These are phyloP conservation scores for Paedocypris sp. DNA, from an alignment of 2,113 vertebrate genomes.

Conservation along the genomic window DNA sequence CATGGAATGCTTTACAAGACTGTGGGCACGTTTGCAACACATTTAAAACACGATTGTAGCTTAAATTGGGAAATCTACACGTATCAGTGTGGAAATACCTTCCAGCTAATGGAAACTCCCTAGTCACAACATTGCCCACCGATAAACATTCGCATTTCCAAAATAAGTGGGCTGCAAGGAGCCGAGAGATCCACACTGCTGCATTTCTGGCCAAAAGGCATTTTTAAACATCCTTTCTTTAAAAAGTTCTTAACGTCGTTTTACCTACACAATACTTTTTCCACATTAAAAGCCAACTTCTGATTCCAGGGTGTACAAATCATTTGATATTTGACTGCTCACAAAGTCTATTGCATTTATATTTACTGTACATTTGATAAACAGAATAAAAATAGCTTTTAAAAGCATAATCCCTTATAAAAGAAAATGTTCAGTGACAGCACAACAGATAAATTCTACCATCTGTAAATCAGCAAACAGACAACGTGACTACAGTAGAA, in stretches of 20 bases:
- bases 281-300: not conserved
- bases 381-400: too few relatives aligned
- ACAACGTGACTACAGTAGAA: not conserved
- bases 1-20: conserved; percentile 20
- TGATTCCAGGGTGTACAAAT: not conserved
- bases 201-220: too few relatives aligned
- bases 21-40: conserved; percentile 19
- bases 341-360: not conserved
- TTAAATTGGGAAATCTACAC: conserved; percentile 1
- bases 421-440: not conserved
- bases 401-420: not conserved
- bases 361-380: not conserved
- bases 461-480: not conserved
- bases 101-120: not conserved
- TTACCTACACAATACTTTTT: not conserved
- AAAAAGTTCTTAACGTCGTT: not conserved
- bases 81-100: not conserved
- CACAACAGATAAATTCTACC: not conserved
- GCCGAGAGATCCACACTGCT: not conserved
- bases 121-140: not conserved
- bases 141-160: not conserved
- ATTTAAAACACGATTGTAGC: conserved; percentile 4
- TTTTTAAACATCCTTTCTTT: too few relatives aligned
- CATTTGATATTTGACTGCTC: not conserved
- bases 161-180: not conserved